Evolutionary conservation across 2,113 vertebrate species (phyloP).

Genomic region (Mormyrus iriodes): DNA sequence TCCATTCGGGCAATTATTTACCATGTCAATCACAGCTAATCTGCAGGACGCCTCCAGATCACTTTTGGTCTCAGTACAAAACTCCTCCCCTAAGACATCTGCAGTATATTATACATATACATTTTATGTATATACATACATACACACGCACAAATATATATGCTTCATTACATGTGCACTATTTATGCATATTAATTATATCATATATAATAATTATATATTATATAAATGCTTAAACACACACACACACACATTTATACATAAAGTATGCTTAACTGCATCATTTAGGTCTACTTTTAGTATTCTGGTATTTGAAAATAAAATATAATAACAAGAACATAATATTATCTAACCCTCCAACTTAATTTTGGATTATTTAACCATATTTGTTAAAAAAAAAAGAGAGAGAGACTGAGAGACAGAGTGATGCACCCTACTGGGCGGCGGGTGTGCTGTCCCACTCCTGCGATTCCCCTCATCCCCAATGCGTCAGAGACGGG

Average conservation of each 20-base stretch:
- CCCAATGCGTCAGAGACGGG: not conserved
- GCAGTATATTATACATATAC: too few relatives aligned
- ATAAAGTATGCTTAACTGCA: not conserved
- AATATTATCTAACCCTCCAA: not conserved
- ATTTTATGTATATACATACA: too few relatives aligned
- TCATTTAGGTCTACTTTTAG: not conserved
- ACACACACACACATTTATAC: too few relatives aligned
- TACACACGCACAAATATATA: too few relatives aligned
- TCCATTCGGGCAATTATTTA: not conserved
- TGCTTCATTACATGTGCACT: too few relatives aligned
- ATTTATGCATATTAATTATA: too few relatives aligned
- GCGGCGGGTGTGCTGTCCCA: not conserved
- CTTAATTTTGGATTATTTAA: constrained; percentile 8
- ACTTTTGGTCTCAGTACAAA: constrained; percentile 7
- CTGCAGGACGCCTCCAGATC: not conserved
- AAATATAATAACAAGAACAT: not conserved
- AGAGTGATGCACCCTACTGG: not conserved
- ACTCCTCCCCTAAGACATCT: not conserved
- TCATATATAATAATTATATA: too few relatives aligned
- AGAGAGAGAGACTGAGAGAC: not conserved
- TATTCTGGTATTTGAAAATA: not conserved
- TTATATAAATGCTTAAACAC: too few relatives aligned
- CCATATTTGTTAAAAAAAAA: not conserved
- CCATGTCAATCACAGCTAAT: constrained; percentile 1
- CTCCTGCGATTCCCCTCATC: not conserved